These are phyloP conservation scores for Orthosia incerta DNA, from an alignment of 2,888 invertebrate species.

Conservation along the genomic window DNA sequence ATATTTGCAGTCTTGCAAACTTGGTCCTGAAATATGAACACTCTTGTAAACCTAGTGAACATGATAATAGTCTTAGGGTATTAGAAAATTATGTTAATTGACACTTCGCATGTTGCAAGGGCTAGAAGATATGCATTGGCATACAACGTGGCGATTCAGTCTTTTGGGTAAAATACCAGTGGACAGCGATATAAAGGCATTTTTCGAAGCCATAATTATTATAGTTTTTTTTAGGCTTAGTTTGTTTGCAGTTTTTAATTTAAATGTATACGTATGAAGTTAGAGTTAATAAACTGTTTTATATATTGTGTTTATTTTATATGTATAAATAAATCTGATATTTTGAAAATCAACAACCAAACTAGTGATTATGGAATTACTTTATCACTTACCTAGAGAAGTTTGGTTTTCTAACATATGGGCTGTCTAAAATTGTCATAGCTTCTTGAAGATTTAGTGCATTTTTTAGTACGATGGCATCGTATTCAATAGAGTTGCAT, in stretches of 20 bases:
- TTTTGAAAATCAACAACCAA: background rate
- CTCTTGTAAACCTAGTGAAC: background rate
- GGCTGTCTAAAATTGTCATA: background rate
- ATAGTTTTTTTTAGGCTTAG: too few relatives aligned
- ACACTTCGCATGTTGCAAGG: too few relatives aligned
- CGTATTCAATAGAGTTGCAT: conserved; percentile 23
- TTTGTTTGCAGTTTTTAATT: too few relatives aligned
- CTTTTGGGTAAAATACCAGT: too few relatives aligned
- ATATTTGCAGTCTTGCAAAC: conserved; percentile 14
- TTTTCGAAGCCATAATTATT: too few relatives aligned
- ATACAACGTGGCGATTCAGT: too few relatives aligned
- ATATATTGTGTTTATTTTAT: too few relatives aligned
- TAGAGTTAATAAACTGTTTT: too few relatives aligned
- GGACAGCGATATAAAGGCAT: too few relatives aligned
- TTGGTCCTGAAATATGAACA: background rate
- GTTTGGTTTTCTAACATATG: background rate
- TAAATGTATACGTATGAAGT: too few relatives aligned
- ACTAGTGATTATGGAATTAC: background rate
- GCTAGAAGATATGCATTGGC: too few relatives aligned
- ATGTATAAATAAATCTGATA: too few relatives aligned
- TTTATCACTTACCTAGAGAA: conserved; percentile 5
- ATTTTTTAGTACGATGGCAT: background rate
- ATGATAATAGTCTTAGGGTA: background rate
- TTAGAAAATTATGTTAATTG: background rate
- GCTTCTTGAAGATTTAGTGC: background rate